Conservation (phyloP, 2,888 invertebrate species). For the Cryptocephalus moraei region DNA sequence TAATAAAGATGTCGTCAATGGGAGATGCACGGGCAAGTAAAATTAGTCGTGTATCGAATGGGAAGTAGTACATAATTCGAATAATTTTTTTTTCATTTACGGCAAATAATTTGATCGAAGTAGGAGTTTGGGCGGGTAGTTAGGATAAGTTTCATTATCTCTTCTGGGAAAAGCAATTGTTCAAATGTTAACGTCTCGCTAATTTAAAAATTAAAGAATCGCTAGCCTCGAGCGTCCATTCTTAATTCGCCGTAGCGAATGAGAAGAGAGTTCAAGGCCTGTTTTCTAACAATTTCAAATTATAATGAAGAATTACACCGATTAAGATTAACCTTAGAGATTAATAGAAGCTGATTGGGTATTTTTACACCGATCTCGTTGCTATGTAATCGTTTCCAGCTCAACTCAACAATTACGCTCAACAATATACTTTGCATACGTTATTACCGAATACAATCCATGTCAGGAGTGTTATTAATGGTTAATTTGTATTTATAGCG, state of each 20-base stretch:
- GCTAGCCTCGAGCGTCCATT: too few relatives aligned
- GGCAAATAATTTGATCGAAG: too few relatives aligned
- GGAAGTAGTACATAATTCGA: too few relatives aligned
- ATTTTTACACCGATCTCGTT: slow-evolving; percentile 2
- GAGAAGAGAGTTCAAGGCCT: slow-evolving; percentile 5
- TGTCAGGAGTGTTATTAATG: slow-evolving; percentile 12
- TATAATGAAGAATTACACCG: slow-evolving; percentile 2
- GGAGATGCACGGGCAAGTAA: too few relatives aligned
- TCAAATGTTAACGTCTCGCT: too few relatives aligned
- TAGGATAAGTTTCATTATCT: too few relatives aligned
- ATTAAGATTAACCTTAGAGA: slow-evolving; percentile 3
- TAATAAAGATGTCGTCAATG: too few relatives aligned
- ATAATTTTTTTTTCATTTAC: too few relatives aligned
- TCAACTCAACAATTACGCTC: slow-evolving; percentile 4
- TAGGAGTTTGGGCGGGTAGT: too few relatives aligned
- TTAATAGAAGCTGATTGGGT: slow-evolving; percentile 4
- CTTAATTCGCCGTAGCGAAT: neutral
- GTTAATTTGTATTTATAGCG: slow-evolving; percentile 16
- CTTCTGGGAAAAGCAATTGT: too few relatives aligned
- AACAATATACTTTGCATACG: slow-evolving; percentile 9
- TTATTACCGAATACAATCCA: slow-evolving; percentile 9
- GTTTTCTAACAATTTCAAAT: slow-evolving; percentile 1
- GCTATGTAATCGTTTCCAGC: slow-evolving; percentile 5
- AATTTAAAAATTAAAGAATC: too few relatives aligned
- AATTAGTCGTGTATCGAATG: too few relatives aligned